These are phyloP conservation scores for Chloroclysta siterata DNA, from an alignment of 2,888 invertebrate species.

Conservation along the genomic window DNA sequence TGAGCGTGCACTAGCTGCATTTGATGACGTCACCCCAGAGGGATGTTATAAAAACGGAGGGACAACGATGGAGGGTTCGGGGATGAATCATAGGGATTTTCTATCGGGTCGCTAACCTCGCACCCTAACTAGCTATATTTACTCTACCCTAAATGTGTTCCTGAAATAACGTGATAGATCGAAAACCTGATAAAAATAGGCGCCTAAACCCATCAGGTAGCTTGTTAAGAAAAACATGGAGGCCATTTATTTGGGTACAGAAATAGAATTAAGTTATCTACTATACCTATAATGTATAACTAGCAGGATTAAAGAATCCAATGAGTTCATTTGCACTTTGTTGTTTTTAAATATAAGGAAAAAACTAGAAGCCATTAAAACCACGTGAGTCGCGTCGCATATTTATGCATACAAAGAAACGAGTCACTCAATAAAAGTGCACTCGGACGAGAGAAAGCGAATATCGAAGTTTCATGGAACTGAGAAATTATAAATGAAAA, in stretches of 20 bases:
- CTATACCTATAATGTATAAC: slow-evolving; percentile 12
- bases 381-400: slow-evolving; percentile 48
- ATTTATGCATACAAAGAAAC: slow-evolving; percentile 57
- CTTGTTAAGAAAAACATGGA: slow-evolving; percentile 44
- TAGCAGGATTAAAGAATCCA: slow-evolving; percentile 33
- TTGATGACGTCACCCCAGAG: slow-evolving; percentile 74
- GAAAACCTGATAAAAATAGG: slow-evolving; percentile 50
- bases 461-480: slow-evolving; percentile 50
- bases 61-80: slow-evolving; percentile 71
- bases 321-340: slow-evolving; percentile 41
- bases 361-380: slow-evolving; percentile 41
- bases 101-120: slow-evolving; percentile 74
- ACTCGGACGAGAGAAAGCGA: slow-evolving; percentile 52
- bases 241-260: slow-evolving; percentile 45
- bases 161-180: slow-evolving; percentile 51
- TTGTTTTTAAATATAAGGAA: slow-evolving; percentile 47
- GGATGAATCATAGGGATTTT: slow-evolving; percentile 81
- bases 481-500: slow-evolving; percentile 43
- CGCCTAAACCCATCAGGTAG: slow-evolving; percentile 37
- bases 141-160: slow-evolving; percentile 58
- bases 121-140: slow-evolving; percentile 70
- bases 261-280: slow-evolving; percentile 35
- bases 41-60: slow-evolving; percentile 67
- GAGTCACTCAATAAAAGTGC: slow-evolving; percentile 54
- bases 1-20: slow-evolving; percentile 61